A percentile compares a stretch with the other conserved stretches of the same genome.
phyloP scores from a whole-genome alignment of 2,113 vertebrate genomes.

The Strix uralensis region DNA sequence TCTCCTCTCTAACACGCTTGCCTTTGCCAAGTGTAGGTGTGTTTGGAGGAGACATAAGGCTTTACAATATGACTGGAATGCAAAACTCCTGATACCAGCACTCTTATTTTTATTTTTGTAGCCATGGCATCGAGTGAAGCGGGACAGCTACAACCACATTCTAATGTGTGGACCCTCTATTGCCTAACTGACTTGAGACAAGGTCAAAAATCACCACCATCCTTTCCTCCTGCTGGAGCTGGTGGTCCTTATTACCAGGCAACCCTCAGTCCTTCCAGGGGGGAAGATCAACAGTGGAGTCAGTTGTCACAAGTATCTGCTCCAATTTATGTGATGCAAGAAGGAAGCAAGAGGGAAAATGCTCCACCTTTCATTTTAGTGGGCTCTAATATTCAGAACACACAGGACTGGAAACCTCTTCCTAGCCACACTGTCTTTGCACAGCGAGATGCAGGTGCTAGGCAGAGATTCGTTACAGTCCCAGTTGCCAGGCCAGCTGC shows the following conservation, averaged over 20 bases:
- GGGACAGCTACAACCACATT: conserved; percentile 63
- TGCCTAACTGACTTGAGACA: conserved; percentile 64
- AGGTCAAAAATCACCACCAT: conserved; percentile 55
- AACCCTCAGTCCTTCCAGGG: conserved; percentile 36
- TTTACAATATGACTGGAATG: conserved; percentile 26
- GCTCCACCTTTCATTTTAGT: conserved; percentile 65
- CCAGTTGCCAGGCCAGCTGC: conserved; percentile 54
- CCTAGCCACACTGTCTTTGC: conserved; percentile 29
- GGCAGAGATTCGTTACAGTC: conserved; percentile 16
- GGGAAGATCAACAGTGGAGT: conserved; percentile 13
- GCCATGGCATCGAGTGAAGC: conserved; percentile 63
- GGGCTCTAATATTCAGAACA: conserved; percentile 53
- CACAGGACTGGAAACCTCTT: conserved; percentile 37
- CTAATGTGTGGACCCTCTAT: conserved; percentile 66
- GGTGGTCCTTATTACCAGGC: conserved; percentile 29
- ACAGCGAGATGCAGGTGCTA: neutral
- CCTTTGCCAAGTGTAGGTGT: neutral
- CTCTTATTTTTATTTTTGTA: conserved; percentile 62
- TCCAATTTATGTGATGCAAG: conserved; percentile 55
- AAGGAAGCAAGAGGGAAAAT: conserved; percentile 31
- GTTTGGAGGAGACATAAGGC: neutral
- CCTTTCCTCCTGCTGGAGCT: conserved; percentile 19
- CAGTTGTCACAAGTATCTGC: conserved; percentile 42
- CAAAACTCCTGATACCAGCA: conserved; percentile 33
- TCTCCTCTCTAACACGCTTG: conserved; percentile 35